Evolutionary conservation across 2,888 invertebrate species (phyloP), one percentile per base, ranked within the genome.

Genomic region (Pseudococcus longispinus): DNA sequence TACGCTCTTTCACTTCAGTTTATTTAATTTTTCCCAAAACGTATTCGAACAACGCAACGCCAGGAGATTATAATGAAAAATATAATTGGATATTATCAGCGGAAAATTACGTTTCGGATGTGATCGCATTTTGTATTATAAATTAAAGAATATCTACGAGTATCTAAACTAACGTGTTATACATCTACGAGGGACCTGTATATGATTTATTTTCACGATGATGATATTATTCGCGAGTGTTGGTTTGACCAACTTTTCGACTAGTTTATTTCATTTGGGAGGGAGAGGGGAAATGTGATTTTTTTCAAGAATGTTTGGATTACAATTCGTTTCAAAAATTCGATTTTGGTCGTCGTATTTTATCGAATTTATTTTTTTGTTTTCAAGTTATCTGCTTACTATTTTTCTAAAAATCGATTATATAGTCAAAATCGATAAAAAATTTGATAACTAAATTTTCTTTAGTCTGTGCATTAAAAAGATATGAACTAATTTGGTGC

Each of bases 51-150:
- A 29, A 20, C 77, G 77, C 77, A 15, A n/a, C 20, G 20, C 20
- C 55, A 20, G 42, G 42, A 80, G 77, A 80, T 77, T 77, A 77
- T 80, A 80, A 80, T 80, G 77, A 80, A 80, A 80, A 80, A 80
- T 42, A 29, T 80, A 80, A 80, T 80, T 80, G 77, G 77, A 80
- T 80, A 42, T 80, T 80, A 80, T 80, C 42, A 80, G 77, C 77
- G 42, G 77, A 80, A 80, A 80, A 80, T 80, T 80, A 80, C 77
- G 42, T 80, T 80, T 80, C 77, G 77, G 77, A 80, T 80, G 77
- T 42, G 42, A 80, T 80, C 77, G 77, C 29, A 42, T 80, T 80
- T 80, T 8, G 77, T 42, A 42, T 80, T 42, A 70, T 29, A 70
- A 70, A 70, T 70, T 70, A 29, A 70, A 65, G 15, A 70, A 23